Evolutionary conservation across 2,113 vertebrate genomes (phyloP).

Genomic region (Rhizomys pruinosus): DNA sequence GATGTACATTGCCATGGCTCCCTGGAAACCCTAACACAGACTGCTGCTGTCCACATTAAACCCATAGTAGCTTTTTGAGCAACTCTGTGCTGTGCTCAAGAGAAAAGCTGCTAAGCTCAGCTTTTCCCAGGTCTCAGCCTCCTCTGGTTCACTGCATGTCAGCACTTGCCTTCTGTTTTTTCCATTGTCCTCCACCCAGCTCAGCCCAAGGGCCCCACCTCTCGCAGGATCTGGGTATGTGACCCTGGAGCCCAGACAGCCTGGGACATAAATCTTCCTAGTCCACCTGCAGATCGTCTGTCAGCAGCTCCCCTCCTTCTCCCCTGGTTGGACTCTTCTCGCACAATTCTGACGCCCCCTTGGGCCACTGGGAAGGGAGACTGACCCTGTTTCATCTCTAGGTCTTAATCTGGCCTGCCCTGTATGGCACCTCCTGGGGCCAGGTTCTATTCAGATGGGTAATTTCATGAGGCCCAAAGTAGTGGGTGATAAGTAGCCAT

Average conservation of each 20-base stretch:
- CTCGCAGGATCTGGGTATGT: constrained; percentile 55
- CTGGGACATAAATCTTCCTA: constrained; percentile 65
- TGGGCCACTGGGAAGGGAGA: background rate
- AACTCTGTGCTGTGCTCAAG: constrained; percentile 13
- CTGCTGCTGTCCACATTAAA: background rate
- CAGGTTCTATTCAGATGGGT: background rate
- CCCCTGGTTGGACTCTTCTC: constrained; percentile 15
- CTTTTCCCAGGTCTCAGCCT: constrained; percentile 4
- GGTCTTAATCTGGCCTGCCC: background rate
- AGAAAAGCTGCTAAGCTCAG: background rate
- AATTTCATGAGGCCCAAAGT: background rate
- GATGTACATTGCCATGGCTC: constrained; percentile 3
- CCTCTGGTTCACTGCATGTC: constrained; percentile 36
- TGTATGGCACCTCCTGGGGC: background rate
- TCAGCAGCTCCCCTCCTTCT: constrained; percentile 57
- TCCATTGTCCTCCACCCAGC: constrained; percentile 53
- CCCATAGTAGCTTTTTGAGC: background rate
- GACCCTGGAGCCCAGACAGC: constrained; percentile 67
- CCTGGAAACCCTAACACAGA: constrained; percentile 1
- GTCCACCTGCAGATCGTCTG: constrained; percentile 76
- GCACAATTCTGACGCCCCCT: background rate
- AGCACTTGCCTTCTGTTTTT: constrained; percentile 69
- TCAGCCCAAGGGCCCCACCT: constrained; percentile 55
- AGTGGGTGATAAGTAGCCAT: background rate
- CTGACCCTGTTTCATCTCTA: background rate